Percentiles rank a stretch among this genome's conserved stretches.
Conservation (phyloP, 1,140 invertebrate species). For the Philopotamus ludificatus region DNA sequence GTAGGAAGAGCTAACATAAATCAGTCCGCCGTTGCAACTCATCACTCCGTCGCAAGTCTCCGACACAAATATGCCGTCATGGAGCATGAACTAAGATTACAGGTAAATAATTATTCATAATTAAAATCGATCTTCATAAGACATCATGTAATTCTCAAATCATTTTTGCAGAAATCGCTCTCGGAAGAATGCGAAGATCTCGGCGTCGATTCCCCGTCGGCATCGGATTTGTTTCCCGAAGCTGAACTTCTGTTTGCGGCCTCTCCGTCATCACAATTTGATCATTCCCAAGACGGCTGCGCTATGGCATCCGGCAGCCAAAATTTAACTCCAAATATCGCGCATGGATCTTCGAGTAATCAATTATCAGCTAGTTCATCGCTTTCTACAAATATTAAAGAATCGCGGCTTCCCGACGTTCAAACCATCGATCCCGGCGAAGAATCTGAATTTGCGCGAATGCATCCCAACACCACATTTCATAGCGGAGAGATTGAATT, state of each 20-base stretch:
- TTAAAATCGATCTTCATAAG: too few species aligned
- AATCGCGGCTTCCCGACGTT: slow-evolving; percentile 37
- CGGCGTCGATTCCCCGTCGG: slow-evolving; percentile 73
- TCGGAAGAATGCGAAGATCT: slow-evolving; percentile 76
- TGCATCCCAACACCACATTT: slow-evolving; percentile 55
- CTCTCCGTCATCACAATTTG: slow-evolving; percentile 49
- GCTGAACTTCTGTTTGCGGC: slow-evolving; percentile 67
- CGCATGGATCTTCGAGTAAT: slow-evolving; percentile 43
- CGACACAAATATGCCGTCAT: slow-evolving; percentile 54
- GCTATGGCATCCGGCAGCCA: slow-evolving; percentile 31
- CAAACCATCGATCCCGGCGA: slow-evolving; percentile 43
- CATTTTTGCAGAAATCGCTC: slow-evolving; percentile 63
- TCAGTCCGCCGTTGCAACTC: neutral
- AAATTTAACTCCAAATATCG: slow-evolving; percentile 16
- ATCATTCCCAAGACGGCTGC: slow-evolving; percentile 45
- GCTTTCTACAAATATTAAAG: slow-evolving; percentile 9
- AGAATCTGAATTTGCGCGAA: slow-evolving; percentile 49
- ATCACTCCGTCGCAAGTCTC: slow-evolving; percentile 41
- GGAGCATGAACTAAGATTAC: slow-evolving; percentile 53
- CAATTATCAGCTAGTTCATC: slow-evolving; percentile 8
- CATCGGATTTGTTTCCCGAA: slow-evolving; percentile 74
- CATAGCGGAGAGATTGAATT: slow-evolving; percentile 50
- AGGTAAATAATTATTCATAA: slow-evolving; percentile 44
- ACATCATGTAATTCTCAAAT: slow-evolving; percentile 5
- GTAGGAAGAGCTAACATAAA: slow-evolving; percentile 45